These are phyloP conservation scores for Pempheris klunzingeri DNA, from an alignment of 2,797 vertebrate species.

Conservation along the genomic window DNA sequence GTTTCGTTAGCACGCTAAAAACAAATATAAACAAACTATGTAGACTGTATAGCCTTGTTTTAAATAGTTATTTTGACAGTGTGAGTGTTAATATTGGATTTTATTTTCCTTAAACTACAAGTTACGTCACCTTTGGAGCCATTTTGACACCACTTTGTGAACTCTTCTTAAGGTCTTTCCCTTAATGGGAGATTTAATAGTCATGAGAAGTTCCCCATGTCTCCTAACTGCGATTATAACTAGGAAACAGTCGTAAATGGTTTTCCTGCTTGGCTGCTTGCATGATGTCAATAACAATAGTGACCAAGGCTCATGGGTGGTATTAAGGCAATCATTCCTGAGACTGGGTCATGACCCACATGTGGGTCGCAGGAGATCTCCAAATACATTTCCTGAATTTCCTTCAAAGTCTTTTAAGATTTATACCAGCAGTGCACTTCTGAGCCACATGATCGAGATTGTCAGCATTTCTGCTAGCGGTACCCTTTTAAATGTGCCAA, in stretches of 20 bases:
- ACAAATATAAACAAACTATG: not conserved
- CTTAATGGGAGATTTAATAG: conserved; percentile 2
- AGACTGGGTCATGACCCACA: no score
- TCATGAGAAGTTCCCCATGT: not conserved
- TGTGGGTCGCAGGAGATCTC: no score
- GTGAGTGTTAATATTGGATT: not conserved
- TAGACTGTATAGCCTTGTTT: no score
- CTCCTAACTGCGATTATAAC: not conserved
- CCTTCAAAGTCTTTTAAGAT: no score
- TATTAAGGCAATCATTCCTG: no score
- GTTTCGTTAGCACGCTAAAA: not conserved
- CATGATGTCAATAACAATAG: not conserved
- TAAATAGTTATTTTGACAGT: not conserved
- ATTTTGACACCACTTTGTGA: not conserved
- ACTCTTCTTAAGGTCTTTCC: not conserved
- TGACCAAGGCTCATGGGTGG: not conserved
- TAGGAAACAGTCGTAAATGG: not conserved
- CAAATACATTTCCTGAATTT: no score
- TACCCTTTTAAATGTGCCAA: no score
- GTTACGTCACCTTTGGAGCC: not conserved
- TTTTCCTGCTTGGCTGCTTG: not conserved
- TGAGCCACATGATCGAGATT: no score
- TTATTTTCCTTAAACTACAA: not conserved
- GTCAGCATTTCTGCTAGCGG: no score
- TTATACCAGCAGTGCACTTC: no score